These are phyloP conservation scores for Sclerodermus sp. DNA, from an alignment of 2,888 invertebrate species.

Conservation along the genomic window DNA sequence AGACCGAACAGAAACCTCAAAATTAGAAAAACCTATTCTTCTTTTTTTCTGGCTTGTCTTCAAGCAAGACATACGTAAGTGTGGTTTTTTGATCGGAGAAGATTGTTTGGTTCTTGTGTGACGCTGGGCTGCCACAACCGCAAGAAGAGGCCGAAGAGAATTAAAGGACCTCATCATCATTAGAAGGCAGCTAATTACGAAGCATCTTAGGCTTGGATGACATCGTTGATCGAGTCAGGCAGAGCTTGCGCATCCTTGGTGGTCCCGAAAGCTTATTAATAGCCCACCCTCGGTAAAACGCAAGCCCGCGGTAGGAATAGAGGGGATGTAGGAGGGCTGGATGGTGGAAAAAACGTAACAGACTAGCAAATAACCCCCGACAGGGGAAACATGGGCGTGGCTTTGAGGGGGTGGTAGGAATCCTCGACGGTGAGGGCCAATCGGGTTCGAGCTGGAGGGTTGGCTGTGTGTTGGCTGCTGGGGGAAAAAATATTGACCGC, in stretches of 20 bases:
- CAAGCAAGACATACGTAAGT: too few species aligned
- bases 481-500: slow-evolving; percentile 56
- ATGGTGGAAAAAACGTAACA: slow-evolving; percentile 47
- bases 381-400: slow-evolving; percentile 25
- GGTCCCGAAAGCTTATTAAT: slow-evolving; percentile 34
- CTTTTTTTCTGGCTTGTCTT: too few species aligned
- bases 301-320: neutral
- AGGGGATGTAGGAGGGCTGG: slow-evolving; percentile 18
- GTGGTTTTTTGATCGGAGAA: too few species aligned
- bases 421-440: slow-evolving; percentile 22
- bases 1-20: too few species aligned
- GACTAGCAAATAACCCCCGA: slow-evolving; percentile 49
- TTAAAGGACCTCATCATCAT: slow-evolving; percentile 50
- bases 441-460: slow-evolving; percentile 11
- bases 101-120: too few species aligned
- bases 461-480: slow-evolving; percentile 3
- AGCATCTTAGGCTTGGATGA: slow-evolving; percentile 43
- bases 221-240: slow-evolving; percentile 21
- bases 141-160: slow-evolving; percentile 21
- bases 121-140: neutral
- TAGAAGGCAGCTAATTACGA: slow-evolving; percentile 47
- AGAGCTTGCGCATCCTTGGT: slow-evolving; percentile 1
- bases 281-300: too few species aligned
- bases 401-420: slow-evolving; percentile 22
- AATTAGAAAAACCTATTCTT: too few species aligned